Percentiles rank a stretch among this genome's conserved stretches.
These are phyloP conservation scores for Rhingia rostrata DNA, from an alignment of 2,888 invertebrate species.

Conservation along the genomic window DNA sequence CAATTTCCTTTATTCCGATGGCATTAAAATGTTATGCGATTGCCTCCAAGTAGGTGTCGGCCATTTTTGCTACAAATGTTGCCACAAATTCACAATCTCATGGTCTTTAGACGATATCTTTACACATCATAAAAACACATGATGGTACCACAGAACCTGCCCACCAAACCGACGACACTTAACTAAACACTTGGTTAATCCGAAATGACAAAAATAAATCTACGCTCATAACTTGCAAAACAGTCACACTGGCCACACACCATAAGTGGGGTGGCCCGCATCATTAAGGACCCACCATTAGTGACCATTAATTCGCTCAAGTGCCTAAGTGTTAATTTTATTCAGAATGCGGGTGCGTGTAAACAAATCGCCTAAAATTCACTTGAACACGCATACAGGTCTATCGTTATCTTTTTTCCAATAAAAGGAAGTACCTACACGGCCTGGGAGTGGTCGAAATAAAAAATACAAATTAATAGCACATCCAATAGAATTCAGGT, in stretches of 20 bases:
- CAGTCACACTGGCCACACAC: background rate
- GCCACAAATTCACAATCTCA: conserved; percentile 12
- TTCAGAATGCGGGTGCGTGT: conserved; percentile 63
- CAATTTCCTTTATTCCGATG: conserved; percentile 8
- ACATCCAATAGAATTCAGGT: conserved; percentile 4
- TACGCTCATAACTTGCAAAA: conserved; percentile 53
- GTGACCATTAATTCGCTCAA: conserved; percentile 68
- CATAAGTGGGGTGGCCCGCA: conserved; percentile 53
- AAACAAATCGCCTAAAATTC: conserved; percentile 67
- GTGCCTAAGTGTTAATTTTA: conserved; percentile 70
- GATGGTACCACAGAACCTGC: conserved; percentile 8
- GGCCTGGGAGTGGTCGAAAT: conserved; percentile 16
- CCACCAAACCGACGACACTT: conserved; percentile 51
- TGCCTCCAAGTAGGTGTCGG: background rate
- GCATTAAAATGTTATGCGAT: background rate
- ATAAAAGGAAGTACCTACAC: conserved; percentile 47
- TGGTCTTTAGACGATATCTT: conserved; percentile 17
- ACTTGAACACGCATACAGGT: conserved; percentile 48
- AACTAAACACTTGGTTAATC: conserved; percentile 53
- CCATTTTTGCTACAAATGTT: background rate
- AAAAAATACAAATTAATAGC: no score
- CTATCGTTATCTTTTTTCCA: conserved; percentile 28
- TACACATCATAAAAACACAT: conserved; percentile 30
- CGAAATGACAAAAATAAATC: conserved; percentile 64
- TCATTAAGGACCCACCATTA: conserved; percentile 61